A percentile compares a stretch with the other conserved stretches of the same genome.
phyloP scores from a whole-genome alignment of 2,113 vertebrate species.

The Hippocampus barbouri region DNA sequence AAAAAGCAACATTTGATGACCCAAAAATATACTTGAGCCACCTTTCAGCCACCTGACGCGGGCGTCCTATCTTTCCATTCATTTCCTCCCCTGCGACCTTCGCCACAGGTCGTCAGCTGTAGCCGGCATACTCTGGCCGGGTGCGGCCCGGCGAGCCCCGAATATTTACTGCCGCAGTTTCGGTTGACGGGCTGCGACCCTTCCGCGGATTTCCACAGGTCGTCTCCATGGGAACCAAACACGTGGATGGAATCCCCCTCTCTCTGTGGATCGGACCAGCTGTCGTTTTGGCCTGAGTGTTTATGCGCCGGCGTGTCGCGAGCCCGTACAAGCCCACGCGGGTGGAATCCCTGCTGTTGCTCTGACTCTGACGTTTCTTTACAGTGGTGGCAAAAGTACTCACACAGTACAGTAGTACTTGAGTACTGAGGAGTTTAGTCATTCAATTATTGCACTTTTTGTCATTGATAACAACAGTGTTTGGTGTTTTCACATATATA shows the following conservation, averaged over 20 bases:
- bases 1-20: background rate
- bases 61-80: conserved; percentile 6
- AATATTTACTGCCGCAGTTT: conserved; percentile 7
- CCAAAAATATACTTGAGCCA: too few species aligned
- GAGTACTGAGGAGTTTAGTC: background rate
- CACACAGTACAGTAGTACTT: background rate
- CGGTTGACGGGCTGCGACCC: conserved; percentile 34
- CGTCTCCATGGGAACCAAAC: conserved; percentile 57
- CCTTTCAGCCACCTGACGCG: background rate
- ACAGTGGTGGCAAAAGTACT: background rate
- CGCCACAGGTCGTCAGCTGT: conserved; percentile 7
- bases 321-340: background rate
- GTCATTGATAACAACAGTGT: too few species aligned
- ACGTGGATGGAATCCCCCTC: conserved; percentile 22
- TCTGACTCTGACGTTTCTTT: background rate
- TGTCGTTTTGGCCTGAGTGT: conserved; percentile 29
- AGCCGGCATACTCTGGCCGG: conserved; percentile 29
- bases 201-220: background rate
- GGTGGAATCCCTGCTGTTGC: background rate
- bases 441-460: too few species aligned
- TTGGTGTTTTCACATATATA: too few species aligned
- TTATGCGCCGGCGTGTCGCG: background rate
- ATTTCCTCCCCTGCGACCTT: background rate
- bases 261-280: conserved; percentile 44
- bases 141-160: conserved; percentile 18